phyloP scores from a whole-genome alignment of 2,113 vertebrate species.

The Loxodonta africana region DNA sequence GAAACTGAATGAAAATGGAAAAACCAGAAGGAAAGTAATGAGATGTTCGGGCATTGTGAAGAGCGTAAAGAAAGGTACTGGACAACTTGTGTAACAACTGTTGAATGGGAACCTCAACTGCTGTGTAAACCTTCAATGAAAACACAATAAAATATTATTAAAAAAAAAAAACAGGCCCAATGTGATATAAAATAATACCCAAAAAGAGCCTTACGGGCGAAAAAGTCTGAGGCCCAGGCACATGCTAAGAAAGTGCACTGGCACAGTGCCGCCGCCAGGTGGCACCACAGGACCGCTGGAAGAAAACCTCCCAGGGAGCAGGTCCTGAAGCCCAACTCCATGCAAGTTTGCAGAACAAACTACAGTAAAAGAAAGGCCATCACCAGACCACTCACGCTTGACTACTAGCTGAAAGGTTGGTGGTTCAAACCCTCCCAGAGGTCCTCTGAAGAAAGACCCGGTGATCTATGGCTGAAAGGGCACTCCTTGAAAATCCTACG shows the following conservation, averaged over 20 bases:
- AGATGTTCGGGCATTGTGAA: fast-evolving
- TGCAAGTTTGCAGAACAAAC: background rate
- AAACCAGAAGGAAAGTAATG: background rate
- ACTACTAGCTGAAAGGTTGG: background rate
- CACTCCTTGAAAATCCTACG: too few species aligned
- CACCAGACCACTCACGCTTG: background rate
- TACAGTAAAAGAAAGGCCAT: fast-evolving
- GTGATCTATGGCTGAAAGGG: too few species aligned
- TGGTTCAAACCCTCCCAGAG: background rate
- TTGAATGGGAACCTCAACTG: background rate
- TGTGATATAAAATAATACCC: fast-evolving
- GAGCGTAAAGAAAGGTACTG: background rate
- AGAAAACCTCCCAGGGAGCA: background rate
- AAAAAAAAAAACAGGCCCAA: background rate
- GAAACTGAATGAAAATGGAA: background rate
- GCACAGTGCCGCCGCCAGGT: conserved; percentile 79
- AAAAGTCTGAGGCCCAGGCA: fast-evolving
- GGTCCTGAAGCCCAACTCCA: fast-evolving
- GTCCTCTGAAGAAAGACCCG: background rate
- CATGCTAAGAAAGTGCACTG: background rate
- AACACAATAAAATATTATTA: background rate
- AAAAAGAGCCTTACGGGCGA: fast-evolving
- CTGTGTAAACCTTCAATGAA: background rate
- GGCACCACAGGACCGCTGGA: conserved; percentile 78
- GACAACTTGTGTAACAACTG: background rate